These are phyloP conservation scores for Griposia aprilina DNA, from an alignment of 2,888 invertebrate species.

Conservation along the genomic window DNA sequence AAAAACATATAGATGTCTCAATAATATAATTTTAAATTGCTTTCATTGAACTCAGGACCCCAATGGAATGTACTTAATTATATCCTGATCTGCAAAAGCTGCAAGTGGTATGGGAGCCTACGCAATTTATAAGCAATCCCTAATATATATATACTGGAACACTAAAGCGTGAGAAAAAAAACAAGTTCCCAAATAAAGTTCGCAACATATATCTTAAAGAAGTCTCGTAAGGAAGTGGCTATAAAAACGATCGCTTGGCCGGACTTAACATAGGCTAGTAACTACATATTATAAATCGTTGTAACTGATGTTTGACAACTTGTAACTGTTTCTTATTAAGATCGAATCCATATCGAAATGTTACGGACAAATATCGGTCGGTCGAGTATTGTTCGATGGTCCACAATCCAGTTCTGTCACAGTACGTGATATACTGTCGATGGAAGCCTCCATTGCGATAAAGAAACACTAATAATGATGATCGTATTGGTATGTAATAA, in stretches of 20 bases:
- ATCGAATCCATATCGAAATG: conserved; percentile 39
- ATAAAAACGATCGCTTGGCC: conserved; percentile 49
- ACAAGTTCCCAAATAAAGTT: conserved; percentile 61
- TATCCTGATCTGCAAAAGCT: neutral
- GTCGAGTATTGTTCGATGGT: conserved; percentile 50
- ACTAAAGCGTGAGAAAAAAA: conserved; percentile 42
- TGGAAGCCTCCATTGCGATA: conserved; percentile 43
- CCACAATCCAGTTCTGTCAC: conserved; percentile 52
- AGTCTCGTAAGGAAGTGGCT: conserved; percentile 58
- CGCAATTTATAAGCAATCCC: conserved; percentile 12
- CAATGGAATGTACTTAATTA: too few relatives aligned
- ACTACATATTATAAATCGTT: conserved; percentile 49
- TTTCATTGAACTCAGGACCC: neutral
- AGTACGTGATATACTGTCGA: conserved; percentile 53
- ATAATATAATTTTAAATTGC: neutral
- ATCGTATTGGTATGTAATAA: conserved; percentile 60
- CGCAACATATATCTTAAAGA: conserved; percentile 40
- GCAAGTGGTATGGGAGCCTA: neutral
- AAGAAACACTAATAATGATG: conserved; percentile 50
- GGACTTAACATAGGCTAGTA: conserved; percentile 42
- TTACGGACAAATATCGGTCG: conserved; percentile 43
- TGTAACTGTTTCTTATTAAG: conserved; percentile 59
- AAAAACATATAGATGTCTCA: neutral
- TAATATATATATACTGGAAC: conserved; percentile 30
- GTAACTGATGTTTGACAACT: conserved; percentile 60